Percentiles rank a stretch among this genome's conserved stretches.
phyloP scores from a whole-genome alignment of 1,140 invertebrate species.

The Neodiprion lecontei region DNA sequence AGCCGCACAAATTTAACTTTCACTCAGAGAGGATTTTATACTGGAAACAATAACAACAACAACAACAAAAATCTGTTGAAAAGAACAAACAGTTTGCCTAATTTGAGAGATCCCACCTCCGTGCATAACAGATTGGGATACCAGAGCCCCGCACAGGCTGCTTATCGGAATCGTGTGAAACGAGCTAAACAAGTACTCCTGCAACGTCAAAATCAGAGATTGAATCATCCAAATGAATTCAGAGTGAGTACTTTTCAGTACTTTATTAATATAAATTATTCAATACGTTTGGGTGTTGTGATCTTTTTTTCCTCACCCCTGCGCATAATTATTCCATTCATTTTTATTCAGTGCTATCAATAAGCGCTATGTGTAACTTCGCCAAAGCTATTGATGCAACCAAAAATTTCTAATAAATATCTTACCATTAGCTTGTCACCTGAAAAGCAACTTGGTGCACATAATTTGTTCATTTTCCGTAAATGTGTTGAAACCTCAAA shows the following conservation, averaged over 20 bases:
- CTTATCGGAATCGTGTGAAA: constrained; percentile 56
- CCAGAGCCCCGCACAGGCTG: constrained; percentile 55
- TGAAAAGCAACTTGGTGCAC: too few relatives aligned
- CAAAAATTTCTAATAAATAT: too few relatives aligned
- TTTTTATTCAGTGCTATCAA: too few relatives aligned
- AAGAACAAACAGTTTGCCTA: constrained; percentile 50
- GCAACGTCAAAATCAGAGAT: constrained; percentile 50
- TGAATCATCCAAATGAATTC: constrained; percentile 46
- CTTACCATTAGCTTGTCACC: too few relatives aligned
- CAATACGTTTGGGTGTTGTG: constrained; percentile 12
- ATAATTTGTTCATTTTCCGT: too few relatives aligned
- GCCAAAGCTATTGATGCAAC: not conserved
- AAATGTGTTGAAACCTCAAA: too few relatives aligned
- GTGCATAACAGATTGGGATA: constrained; percentile 57
- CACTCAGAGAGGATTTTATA: constrained; percentile 38
- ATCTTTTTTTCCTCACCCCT: not conserved
- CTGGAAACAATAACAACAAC: constrained; percentile 27
- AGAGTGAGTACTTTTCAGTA: constrained; percentile 35
- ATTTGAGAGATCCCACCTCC: constrained; percentile 53
- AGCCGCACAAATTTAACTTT: constrained; percentile 47
- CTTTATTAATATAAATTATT: constrained; percentile 4
- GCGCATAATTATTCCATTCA: not conserved
- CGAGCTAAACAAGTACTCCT: constrained; percentile 52
- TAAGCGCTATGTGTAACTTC: too few relatives aligned
- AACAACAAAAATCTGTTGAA: constrained; percentile 45